A percentile compares a stretch with the other conserved stretches of the same genome.
Conservation (phyloP, 2,888 invertebrate species). For the Thumatha senex region DNA sequence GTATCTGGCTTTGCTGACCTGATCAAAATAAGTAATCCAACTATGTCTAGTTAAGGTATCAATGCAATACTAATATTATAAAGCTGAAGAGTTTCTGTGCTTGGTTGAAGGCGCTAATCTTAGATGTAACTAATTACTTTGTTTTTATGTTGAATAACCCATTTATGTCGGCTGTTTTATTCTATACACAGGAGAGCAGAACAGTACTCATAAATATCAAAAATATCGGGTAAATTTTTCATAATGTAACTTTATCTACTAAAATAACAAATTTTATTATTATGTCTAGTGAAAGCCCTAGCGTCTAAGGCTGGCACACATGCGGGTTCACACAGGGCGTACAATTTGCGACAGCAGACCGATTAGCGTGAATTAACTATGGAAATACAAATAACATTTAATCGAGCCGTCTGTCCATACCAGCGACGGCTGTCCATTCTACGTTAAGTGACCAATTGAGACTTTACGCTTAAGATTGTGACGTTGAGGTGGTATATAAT, state of each 20-base stretch:
- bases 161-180: no score
- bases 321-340: conserved; percentile 34
- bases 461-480: background rate
- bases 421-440: background rate
- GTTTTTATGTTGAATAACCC: no score
- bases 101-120: background rate
- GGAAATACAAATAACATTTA: conserved; percentile 28
- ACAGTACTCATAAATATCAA: no score
- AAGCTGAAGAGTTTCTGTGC: background rate
- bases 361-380: conserved; percentile 35
- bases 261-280: no score
- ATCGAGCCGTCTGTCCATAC: conserved; percentile 7
- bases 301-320: conserved; percentile 12
- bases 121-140: no score
- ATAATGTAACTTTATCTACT: no score
- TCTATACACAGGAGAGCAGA: no score
- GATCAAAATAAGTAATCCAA: no score
- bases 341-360: conserved; percentile 29
- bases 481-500: background rate
- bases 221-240: no score
- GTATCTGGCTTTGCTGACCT: no score
- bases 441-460: background rate
- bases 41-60: no score
- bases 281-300: conserved; percentile 6
- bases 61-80: background rate